Evolutionary conservation across 2,797 vertebrate species (phyloP).

Genomic region (Diplodus sargus): DNA sequence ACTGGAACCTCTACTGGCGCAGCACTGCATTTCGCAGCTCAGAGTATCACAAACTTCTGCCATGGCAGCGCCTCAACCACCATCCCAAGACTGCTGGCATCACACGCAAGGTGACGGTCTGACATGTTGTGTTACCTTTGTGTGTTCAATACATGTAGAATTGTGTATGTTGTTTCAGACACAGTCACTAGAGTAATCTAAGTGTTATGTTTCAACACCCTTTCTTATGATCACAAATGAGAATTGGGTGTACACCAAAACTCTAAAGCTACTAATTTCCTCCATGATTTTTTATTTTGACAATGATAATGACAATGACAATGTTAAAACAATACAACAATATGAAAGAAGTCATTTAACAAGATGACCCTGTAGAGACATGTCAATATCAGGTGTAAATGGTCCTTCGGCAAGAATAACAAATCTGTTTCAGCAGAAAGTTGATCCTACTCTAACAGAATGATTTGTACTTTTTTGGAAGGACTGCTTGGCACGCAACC

Average conservation of each 20-base stretch:
- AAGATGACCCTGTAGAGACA: no score
- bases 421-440: background rate
- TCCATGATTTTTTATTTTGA: no score
- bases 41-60: conserved; percentile 81
- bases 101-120: conserved; percentile 81
- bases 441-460: fast-evolving
- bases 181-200: no score
- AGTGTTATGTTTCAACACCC: no score
- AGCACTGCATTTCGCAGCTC: conserved; percentile 78
- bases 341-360: no score
- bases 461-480: conserved; percentile 21
- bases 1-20: conserved; percentile 89
- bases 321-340: no score
- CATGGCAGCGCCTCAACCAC: conserved; percentile 91
- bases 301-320: no score
- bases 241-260: background rate
- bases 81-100: conserved; percentile 85
- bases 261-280: background rate
- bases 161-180: no score
- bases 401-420: background rate
- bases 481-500: conserved; percentile 85
- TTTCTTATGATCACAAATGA: background rate
- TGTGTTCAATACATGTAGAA: no score
- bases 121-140: background rate
- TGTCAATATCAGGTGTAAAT: no score